A percentile compares a stretch with the other conserved stretches of the same genome.
Conservation (phyloP, 1,140 invertebrate genomes). For the Hylaeus anthracinus region DNA sequence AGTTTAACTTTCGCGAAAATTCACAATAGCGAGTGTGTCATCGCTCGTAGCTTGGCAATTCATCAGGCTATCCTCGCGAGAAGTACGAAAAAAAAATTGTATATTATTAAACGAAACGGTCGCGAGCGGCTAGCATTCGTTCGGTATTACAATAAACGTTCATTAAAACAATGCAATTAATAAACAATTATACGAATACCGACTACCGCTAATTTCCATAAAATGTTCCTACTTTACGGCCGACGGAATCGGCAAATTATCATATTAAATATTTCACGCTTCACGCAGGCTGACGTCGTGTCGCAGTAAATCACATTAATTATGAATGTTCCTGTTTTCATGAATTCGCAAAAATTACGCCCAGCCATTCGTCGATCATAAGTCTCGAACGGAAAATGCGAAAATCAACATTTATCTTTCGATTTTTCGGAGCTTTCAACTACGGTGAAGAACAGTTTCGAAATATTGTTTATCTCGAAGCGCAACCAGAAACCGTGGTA, state of each 20-base stretch:
- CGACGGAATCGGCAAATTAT: conserved; percentile 5
- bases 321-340: background rate
- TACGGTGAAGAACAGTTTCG: too few species aligned
- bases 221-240: conserved; percentile 3
- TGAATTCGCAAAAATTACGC: conserved; percentile 1
- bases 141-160: conserved; percentile 8
- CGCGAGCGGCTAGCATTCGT: background rate
- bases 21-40: background rate
- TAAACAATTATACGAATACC: conserved; percentile 1
- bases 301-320: conserved; percentile 7
- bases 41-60: background rate
- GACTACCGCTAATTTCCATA: background rate
- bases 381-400: too few species aligned
- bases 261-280: conserved; percentile 15
- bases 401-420: too few species aligned
- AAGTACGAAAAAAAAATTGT: background rate
- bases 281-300: background rate
- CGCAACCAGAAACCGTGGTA: too few species aligned
- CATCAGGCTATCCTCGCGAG: background rate
- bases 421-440: too few species aligned
- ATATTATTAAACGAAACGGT: background rate
- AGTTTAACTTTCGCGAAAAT: background rate
- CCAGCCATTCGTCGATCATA: background rate
- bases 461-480: too few species aligned
- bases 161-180: conserved; percentile 6